These are phyloP conservation scores for Mizuhopecten yessoensis DNA, from an alignment of 1,140 invertebrate species.

Conservation along the genomic window DNA sequence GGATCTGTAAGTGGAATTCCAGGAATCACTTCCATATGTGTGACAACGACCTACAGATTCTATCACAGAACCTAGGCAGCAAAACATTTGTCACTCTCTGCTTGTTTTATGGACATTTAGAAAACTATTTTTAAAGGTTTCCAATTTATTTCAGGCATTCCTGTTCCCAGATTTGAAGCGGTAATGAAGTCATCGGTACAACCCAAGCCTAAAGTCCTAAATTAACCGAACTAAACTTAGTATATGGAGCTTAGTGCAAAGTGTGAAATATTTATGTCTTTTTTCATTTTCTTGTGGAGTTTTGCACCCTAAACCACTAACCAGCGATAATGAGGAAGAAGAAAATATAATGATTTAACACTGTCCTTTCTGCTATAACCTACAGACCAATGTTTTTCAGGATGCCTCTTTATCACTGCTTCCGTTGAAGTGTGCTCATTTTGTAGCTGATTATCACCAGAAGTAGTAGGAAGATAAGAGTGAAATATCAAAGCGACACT, in stretches of 20 bases:
- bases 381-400: background rate
- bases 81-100: background rate
- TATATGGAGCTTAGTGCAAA: slow-evolving; percentile 33
- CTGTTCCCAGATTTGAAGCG: background rate
- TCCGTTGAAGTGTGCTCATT: slow-evolving; percentile 12
- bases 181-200: background rate
- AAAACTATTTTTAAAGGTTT: background rate
- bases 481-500: background rate
- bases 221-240: background rate
- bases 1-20: background rate
- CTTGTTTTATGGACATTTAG: background rate
- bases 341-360: slow-evolving; percentile 10
- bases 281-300: background rate
- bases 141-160: background rate
- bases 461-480: slow-evolving; percentile 16
- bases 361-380: background rate
- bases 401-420: background rate
- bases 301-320: slow-evolving; percentile 31
- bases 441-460: slow-evolving; percentile 15
- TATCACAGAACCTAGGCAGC: background rate
- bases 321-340: background rate
- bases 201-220: background rate
- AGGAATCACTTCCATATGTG: background rate
- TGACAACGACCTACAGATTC: background rate
- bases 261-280: slow-evolving; percentile 27